A percentile compares a stretch with the other conserved stretches of the same genome.
Evolutionary conservation across 2,797 vertebrate genomes (phyloP).

Genomic region (Acipenser ruthenus): DNA sequence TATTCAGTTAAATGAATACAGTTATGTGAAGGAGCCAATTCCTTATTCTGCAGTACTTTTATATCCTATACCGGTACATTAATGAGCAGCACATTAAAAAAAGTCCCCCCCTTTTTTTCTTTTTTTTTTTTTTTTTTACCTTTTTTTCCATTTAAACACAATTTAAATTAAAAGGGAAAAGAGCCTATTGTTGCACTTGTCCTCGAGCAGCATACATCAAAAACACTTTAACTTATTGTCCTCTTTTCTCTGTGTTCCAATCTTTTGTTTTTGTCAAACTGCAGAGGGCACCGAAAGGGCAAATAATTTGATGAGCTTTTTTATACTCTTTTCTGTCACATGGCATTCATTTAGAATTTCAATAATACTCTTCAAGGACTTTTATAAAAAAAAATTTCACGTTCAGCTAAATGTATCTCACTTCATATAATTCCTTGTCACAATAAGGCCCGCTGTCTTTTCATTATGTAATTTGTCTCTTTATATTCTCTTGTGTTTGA

Average conservation of each 20-base stretch:
- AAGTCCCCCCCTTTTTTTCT: slow-evolving; percentile 24
- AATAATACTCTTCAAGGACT: slow-evolving; percentile 60
- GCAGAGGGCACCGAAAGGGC: slow-evolving; percentile 5
- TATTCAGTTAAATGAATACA: slow-evolving; percentile 55
- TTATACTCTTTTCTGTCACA: slow-evolving; percentile 27
- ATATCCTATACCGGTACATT: slow-evolving; percentile 35
- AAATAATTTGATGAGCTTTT: slow-evolving; percentile 8
- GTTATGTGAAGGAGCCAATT: slow-evolving; percentile 27
- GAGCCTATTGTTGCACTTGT: slow-evolving; percentile 21
- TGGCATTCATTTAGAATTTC: slow-evolving; percentile 52
- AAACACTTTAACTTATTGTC: background rate
- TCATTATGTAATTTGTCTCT: slow-evolving; percentile 61
- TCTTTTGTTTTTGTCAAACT: background rate
- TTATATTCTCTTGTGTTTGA: slow-evolving; percentile 68
- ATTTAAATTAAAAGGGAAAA: slow-evolving; percentile 51
- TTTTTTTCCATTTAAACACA: slow-evolving; percentile 30
- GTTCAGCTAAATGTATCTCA: slow-evolving; percentile 59
- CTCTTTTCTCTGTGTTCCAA: background rate
- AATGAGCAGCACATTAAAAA: slow-evolving; percentile 42
- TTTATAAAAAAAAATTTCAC: slow-evolving; percentile 27
- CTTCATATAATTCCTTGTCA: slow-evolving; percentile 55
- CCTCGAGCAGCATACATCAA: slow-evolving; percentile 6
- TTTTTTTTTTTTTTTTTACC: slow-evolving; percentile 43
- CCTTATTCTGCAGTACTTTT: slow-evolving; percentile 36
- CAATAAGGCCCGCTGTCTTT: slow-evolving; percentile 52